Base-by-base conservation (phyloP, 2,888 invertebrate genomes). In the Nemurella pictetii region DNA sequence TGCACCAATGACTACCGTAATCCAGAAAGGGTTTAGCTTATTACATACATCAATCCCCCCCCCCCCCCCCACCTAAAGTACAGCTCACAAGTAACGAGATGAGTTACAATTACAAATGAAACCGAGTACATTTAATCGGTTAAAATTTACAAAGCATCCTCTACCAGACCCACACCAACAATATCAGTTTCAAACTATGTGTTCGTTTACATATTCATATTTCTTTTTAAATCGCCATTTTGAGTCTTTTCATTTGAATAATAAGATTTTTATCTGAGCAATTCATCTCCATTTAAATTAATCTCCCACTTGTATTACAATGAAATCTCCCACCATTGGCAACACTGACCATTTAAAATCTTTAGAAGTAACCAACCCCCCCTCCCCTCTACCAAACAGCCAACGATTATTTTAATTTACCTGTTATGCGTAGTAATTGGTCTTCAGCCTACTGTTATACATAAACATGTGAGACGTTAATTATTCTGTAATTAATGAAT, bases 151-250 rank as follows among this genome's bases (percentile, higher is more conserved):
- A n/a, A n/a, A n/a, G n/a, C n/a, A n/a, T n/a, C n/a, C 55, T 55
- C 12, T 20, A 55, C 55, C 1, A 55, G 2, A 30, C 20, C 74
- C 28, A 27, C 55, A 78, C 0, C 80, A n/a, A 20, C 84, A 27
- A 28, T 20, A 7, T 78, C 12, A 28, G 36, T 30, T 29, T 78
- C 36, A 28, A 83, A 83, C 83, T 78, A 75, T 78, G 78, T 78
- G 83, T 83, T 78, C 9, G 15, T 2, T 12, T 55, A 55, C 9
- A 32, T 55, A 55, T 55, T 80, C 80, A 27, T 80, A 84, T 80
- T 55, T 55, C 30, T 83, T 80, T 80, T 80, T 84, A 55, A 20
- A 12, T 55, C 55, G 55, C 55, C 55, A 55, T 55, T 55, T 55
- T 55, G 55, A 55, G 15, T 55, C 55, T 55, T 55, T 55, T 55